phyloP scores from a whole-genome alignment of 2,888 invertebrate genomes.

The Dicyrtomina minuta region DNA sequence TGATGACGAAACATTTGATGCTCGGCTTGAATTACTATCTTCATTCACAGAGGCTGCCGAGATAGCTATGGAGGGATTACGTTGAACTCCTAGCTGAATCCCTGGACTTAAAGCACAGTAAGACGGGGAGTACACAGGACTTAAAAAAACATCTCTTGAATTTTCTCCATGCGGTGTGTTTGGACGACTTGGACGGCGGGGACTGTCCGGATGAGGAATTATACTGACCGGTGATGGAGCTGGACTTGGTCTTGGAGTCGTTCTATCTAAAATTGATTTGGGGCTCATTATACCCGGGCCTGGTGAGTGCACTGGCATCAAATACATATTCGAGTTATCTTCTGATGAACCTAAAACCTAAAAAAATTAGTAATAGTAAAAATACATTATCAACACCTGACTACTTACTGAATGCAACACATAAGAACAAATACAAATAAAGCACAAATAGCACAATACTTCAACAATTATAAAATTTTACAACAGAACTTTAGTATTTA shows the following conservation, averaged over 20 bases:
- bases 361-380: neutral
- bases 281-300: slow-evolving; percentile 11
- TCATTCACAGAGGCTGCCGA: neutral
- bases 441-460: too few species aligned
- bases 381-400: neutral
- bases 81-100: slow-evolving; percentile 5
- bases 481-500: too few species aligned
- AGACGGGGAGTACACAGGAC: slow-evolving; percentile 10
- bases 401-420: too few species aligned
- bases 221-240: neutral
- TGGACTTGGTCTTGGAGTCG: slow-evolving; percentile 13
- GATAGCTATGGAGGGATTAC: neutral
- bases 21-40: neutral
- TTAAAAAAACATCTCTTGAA: slow-evolving; percentile 16
- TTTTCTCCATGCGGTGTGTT: slow-evolving; percentile 10
- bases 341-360: neutral
- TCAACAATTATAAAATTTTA: too few species aligned
- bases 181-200: slow-evolving; percentile 17
- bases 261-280: neutral
- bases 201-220: slow-evolving; percentile 5
- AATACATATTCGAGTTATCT: neutral
- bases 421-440: too few species aligned
- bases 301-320: slow-evolving; percentile 15
- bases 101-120: slow-evolving; percentile 26
- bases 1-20: neutral